Conservation (phyloP, 2,797 vertebrate species). For the Ceyx erithaca region DNA sequence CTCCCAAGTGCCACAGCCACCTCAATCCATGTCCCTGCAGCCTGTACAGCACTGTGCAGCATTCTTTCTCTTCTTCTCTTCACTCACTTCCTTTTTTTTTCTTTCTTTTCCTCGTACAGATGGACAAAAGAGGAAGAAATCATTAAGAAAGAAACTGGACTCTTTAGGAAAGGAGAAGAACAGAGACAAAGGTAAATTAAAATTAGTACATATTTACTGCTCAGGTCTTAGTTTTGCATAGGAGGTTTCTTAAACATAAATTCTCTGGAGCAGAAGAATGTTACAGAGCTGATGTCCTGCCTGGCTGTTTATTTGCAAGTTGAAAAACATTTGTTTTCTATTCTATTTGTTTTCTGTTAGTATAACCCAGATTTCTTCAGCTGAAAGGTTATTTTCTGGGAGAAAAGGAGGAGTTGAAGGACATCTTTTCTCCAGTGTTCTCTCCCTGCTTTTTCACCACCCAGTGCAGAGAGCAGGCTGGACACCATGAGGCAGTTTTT, state of each 20-base stretch:
- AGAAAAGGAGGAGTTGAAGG: neutral
- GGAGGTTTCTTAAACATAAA: neutral
- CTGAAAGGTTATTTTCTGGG: neutral
- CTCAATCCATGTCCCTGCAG: neutral
- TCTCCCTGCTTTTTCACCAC: neutral
- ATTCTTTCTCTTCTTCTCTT: neutral
- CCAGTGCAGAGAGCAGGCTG: neutral
- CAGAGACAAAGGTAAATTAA: conserved; percentile 89
- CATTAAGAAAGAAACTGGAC: conserved; percentile 94
- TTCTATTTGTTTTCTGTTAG: neutral
- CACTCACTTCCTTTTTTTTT: neutral
- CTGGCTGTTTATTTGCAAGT: neutral
- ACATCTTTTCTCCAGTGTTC: neutral
- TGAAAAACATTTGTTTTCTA: neutral
- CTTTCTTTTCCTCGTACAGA: conserved; percentile 79
- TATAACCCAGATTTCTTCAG: neutral
- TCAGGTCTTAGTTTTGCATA: neutral
- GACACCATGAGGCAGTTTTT: neutral
- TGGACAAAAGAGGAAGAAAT: conserved; percentile 95
- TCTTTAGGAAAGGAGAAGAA: conserved; percentile 95
- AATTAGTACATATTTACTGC: neutral
- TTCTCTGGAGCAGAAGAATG: neutral
- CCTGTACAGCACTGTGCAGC: neutral
- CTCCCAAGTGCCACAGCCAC: neutral
- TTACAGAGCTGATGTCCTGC: neutral